These are phyloP conservation scores for Apocheima hispidaria DNA, from an alignment of 2,888 invertebrate genomes.

Conservation along the genomic window DNA sequence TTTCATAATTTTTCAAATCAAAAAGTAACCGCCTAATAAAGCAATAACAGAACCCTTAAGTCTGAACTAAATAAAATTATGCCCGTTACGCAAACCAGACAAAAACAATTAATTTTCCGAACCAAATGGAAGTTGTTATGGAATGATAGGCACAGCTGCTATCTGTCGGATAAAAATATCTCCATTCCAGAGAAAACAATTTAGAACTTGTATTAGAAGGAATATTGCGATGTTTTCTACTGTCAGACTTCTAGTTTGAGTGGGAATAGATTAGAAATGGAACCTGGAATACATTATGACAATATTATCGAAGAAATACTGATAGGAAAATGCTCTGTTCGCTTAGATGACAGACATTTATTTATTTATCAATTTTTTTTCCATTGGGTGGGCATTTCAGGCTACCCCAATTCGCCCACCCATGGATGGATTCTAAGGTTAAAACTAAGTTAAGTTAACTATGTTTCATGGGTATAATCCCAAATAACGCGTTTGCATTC, in stretches of 20 bases:
- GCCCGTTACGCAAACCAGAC: constrained; percentile 9
- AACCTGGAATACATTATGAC: background rate
- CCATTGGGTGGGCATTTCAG: no score
- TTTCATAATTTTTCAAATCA: no score
- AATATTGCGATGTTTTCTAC: constrained; percentile 7
- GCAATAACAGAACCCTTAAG: background rate
- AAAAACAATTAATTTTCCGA: constrained; percentile 15
- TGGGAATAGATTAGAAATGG: background rate
- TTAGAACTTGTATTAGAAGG: constrained; percentile 17
- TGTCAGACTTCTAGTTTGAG: constrained; percentile 3
- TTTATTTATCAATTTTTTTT: no score
- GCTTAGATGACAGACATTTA: no score
- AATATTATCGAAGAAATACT: background rate
- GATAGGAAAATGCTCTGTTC: no score
- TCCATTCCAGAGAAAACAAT: constrained; percentile 27
- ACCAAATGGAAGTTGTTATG: constrained; percentile 8
- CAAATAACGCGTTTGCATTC: no score
- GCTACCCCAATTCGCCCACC: no score
- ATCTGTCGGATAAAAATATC: constrained; percentile 16
- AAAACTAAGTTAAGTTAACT: no score
- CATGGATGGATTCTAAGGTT: no score
- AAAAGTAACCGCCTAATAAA: background rate
- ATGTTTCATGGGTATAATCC: no score
- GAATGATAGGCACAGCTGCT: constrained; percentile 26
- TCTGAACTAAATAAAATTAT: constrained; percentile 9